Base-by-base conservation (phyloP, 2,888 invertebrate species). In the Stenodema calcarata region DNA sequence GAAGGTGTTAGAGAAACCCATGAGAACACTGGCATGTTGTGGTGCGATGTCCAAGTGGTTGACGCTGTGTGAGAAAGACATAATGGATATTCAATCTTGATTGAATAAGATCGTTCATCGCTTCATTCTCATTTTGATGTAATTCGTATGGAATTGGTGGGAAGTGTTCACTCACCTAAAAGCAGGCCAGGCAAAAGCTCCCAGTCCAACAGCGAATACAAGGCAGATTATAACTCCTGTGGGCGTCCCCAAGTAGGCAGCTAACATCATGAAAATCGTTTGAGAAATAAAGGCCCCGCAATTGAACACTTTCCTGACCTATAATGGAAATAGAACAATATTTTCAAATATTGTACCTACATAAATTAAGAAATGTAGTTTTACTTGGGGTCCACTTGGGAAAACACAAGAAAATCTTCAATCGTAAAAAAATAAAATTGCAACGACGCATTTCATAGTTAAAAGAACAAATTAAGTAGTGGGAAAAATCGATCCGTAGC, bases 131-230 rank as follows among this genome's bases (percentile, higher is more conserved):
- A n/a, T n/a, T n/a, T n/a, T n/a, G n/a, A n/a, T n/a, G n/a, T n/a
- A n/a, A 7, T 35, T 35, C 35, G 7, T 4, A 35, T 35, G 35
- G 7, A 4, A 35, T 35, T 35, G 35, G 35, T 2, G 7, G 2
- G 35, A 35, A n/a, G n/a, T 50, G 50, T 54, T 9, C 18, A 2
- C 54, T n/a, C 7, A 96, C 96, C 95, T 95, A 91, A 96, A 97
- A 69, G 97, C 98, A 7, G 97, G 95, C 97, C 97, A 98, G 0
- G 97, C 96, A 91, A 98, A 97, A 0, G 97, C 96, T 0, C 98
- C 98, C 0, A 97, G 92, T 0, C 98, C 98, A 0, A 98, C 97
- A 0, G 97, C 97, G 78, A 97, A 93, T 0, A 97, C 96, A 44
- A 98, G 93, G 90, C 94, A 97, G n/a, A 94, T 92, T n/a, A 97